Conservation (phyloP, 1,140 invertebrate species). For the Calliopsis andreniformis region DNA sequence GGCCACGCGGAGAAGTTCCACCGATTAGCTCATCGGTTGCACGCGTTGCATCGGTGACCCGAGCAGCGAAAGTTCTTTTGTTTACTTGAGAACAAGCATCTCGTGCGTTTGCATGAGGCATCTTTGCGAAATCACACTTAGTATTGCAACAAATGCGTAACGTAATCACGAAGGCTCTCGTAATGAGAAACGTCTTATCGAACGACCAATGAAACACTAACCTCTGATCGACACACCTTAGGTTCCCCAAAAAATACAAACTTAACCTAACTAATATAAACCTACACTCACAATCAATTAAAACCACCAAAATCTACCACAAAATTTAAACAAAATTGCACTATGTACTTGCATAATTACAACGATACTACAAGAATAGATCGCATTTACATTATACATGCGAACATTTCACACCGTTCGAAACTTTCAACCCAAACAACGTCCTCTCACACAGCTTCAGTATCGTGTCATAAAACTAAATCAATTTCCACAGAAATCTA, state of each 20-base stretch:
- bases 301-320: no score
- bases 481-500: neutral
- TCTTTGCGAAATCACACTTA: slow-evolving; percentile 71
- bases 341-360: no score
- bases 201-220: slow-evolving; percentile 9
- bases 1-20: slow-evolving; percentile 59
- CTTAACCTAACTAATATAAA: no score
- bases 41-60: slow-evolving; percentile 50
- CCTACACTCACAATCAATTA: no score
- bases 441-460: neutral
- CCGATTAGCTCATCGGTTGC: slow-evolving; percentile 56
- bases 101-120: slow-evolving; percentile 67
- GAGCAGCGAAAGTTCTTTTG: slow-evolving; percentile 64
- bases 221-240: slow-evolving; percentile 5
- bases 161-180: neutral
- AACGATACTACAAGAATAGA: no score
- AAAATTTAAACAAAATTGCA: no score
- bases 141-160: slow-evolving; percentile 25
- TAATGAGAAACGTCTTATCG: slow-evolving; percentile 1
- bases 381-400: no score
- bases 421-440: neutral
- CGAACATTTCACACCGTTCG: neutral
- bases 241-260: no score
- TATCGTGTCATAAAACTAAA: neutral
- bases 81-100: slow-evolving; percentile 50